Conservation (phyloP, 2,888 invertebrate genomes). For the Chrysodeixis includens region DNA sequence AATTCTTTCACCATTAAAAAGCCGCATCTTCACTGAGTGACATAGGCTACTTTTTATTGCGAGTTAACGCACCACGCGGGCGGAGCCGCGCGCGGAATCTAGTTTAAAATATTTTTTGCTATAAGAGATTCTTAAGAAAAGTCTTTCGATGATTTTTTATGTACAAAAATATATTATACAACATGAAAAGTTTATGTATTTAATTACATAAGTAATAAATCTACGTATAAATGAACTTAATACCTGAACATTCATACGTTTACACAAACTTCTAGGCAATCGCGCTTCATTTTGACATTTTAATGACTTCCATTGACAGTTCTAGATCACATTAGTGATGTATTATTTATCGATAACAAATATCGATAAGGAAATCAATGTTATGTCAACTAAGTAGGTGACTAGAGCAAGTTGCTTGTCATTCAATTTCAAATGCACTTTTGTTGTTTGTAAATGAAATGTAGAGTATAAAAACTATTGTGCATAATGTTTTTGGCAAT, state of each 20-base stretch:
- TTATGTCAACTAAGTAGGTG: conserved; percentile 30
- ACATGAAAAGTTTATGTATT: no score
- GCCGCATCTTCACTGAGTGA: no score
- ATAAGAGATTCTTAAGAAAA: no score
- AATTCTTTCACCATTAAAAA: no score
- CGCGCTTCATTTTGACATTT: conserved; percentile 35
- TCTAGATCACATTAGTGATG: conserved; percentile 34
- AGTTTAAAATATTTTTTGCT: no score
- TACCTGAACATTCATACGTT: conserved; percentile 45
- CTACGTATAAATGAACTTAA: conserved; percentile 11
- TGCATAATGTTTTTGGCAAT: neutral
- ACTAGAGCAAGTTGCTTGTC: neutral
- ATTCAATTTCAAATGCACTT: neutral
- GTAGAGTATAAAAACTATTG: neutral
- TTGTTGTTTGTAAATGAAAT: neutral
- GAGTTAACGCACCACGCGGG: no score
- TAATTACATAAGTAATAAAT: no score
- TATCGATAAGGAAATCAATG: conserved; percentile 19
- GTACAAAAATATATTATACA: no score
- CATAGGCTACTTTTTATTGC: no score
- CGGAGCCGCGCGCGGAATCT: no score
- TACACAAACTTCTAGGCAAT: conserved; percentile 34
- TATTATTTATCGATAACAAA: conserved; percentile 25
- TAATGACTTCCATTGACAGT: conserved; percentile 31
- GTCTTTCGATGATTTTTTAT: no score